A percentile compares a stretch with the other conserved stretches of the same genome.
Evolutionary conservation across 2,113 vertebrate genomes (phyloP).

Genomic region (Sinocyclocheilus rhinocerous): DNA sequence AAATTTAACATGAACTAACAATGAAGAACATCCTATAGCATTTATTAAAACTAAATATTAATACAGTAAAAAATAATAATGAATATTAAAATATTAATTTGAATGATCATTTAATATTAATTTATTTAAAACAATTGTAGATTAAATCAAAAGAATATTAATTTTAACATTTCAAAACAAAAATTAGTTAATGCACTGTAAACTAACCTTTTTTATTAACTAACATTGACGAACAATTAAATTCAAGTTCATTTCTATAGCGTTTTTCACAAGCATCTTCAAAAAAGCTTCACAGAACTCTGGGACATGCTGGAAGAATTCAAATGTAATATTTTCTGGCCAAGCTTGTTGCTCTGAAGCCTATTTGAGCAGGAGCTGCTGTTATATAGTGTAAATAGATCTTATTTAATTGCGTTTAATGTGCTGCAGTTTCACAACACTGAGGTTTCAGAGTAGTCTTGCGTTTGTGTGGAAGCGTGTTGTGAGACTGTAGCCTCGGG

Average conservation of each 20-base stretch:
- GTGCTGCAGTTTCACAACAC: neutral
- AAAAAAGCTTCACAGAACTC: neutral
- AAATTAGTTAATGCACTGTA: too few relatives aligned
- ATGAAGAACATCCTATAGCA: too few relatives aligned
- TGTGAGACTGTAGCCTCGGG: slow-evolving; percentile 23
- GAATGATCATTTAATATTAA: too few relatives aligned
- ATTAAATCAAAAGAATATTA: too few relatives aligned
- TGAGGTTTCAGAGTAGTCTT: neutral
- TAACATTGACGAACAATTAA: too few relatives aligned
- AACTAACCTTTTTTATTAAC: too few relatives aligned
- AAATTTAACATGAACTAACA: neutral
- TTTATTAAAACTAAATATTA: too few relatives aligned
- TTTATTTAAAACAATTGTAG: too few relatives aligned
- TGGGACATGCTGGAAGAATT: neutral
- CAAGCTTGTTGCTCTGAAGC: neutral
- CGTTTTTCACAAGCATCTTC: neutral
- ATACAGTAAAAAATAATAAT: too few relatives aligned
- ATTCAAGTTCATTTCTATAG: too few relatives aligned
- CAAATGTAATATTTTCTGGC: neutral
- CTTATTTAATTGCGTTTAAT: neutral
- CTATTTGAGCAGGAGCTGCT: neutral
- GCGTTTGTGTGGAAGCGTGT: neutral
- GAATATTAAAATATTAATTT: too few relatives aligned
- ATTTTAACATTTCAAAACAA: too few relatives aligned
- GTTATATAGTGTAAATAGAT: neutral